A percentile compares a stretch with the other conserved stretches of the same genome.
phyloP scores from a whole-genome alignment of 2,888 invertebrate genomes.

The Cryptus viduatorius region DNA sequence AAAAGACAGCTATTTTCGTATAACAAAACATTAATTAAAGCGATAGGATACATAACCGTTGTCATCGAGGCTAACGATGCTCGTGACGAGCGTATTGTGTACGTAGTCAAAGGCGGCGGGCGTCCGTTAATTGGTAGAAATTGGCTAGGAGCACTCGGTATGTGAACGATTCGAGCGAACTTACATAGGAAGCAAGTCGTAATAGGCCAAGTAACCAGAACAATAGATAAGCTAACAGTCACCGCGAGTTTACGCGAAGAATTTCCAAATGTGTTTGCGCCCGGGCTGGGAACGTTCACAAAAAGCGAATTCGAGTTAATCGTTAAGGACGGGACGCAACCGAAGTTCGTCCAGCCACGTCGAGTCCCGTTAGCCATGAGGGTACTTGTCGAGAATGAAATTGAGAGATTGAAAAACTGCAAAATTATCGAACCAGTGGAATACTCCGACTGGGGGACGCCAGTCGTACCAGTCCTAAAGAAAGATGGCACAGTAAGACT shows the following conservation, averaged over 20 bases:
- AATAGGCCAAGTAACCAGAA: background rate
- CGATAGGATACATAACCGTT: conserved; percentile 15
- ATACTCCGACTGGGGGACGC: conserved; percentile 74
- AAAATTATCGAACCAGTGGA: conserved; percentile 68
- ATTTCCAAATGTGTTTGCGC: conserved; percentile 39
- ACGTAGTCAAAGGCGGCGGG: conserved; percentile 19
- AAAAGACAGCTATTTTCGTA: conserved; percentile 26
- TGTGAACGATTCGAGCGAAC: background rate
- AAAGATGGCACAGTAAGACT: conserved; percentile 60
- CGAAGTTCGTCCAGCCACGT: conserved; percentile 64
- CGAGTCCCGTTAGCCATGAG: conserved; percentile 1
- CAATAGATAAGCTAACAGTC: conserved; percentile 2
- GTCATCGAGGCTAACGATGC: background rate
- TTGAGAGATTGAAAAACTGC: background rate
- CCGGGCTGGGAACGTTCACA: conserved; percentile 24
- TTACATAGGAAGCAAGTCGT: background rate
- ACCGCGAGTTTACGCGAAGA: conserved; percentile 6
- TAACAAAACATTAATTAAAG: conserved; percentile 24
- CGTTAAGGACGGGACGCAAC: conserved; percentile 60
- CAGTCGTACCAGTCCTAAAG: conserved; percentile 73
- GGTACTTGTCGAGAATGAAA: conserved; percentile 8
- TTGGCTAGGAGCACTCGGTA: background rate
- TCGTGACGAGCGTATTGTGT: conserved; percentile 4
- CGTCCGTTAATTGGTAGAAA: background rate
- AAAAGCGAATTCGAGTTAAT: conserved; percentile 31